phyloP scores from a whole-genome alignment of 1,140 invertebrate species.

The Hyles euphorbiae region DNA sequence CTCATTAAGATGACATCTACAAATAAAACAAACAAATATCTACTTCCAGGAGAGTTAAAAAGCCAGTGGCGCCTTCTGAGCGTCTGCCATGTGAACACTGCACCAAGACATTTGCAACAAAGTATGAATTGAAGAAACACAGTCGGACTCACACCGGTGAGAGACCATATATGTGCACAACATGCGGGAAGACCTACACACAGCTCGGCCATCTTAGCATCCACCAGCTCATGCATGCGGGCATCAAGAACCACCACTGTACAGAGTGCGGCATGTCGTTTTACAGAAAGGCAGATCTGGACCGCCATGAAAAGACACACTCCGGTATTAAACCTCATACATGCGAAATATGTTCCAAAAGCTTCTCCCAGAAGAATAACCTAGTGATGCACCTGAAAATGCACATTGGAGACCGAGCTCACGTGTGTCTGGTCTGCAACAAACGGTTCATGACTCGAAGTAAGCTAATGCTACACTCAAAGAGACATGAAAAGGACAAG shows the following conservation, averaged over 20 bases:
- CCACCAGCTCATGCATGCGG: slow-evolving; percentile 30
- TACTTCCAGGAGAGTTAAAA: slow-evolving; percentile 36
- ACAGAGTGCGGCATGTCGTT: slow-evolving; percentile 47
- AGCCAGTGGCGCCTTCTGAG: slow-evolving; percentile 28
- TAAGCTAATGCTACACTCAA: slow-evolving; percentile 51
- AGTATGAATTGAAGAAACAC: slow-evolving; percentile 74
- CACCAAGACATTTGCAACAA: slow-evolving; percentile 47
- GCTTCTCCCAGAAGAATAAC: slow-evolving; percentile 61
- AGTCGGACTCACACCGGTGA: slow-evolving; percentile 88
- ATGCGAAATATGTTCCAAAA: slow-evolving; percentile 58
- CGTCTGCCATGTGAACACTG: slow-evolving; percentile 46
- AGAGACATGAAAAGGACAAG: slow-evolving; percentile 54
- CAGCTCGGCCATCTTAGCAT: slow-evolving; percentile 52
- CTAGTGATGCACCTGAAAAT: slow-evolving; percentile 61
- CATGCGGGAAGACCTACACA: slow-evolving; percentile 84
- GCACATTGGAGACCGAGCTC: slow-evolving; percentile 48
- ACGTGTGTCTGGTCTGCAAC: slow-evolving; percentile 44
- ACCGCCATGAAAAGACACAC: slow-evolving; percentile 55
- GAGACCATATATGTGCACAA: slow-evolving; percentile 81
- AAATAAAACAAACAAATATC: background rate
- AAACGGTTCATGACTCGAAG: slow-evolving; percentile 57
- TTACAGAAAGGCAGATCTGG: slow-evolving; percentile 57
- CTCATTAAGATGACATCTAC: background rate
- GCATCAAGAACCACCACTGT: slow-evolving; percentile 56
- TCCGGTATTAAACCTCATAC: slow-evolving; percentile 49